Evolutionary conservation across 1,140 invertebrate species (phyloP).

Genomic region (Drosophila sucinea): DNA sequence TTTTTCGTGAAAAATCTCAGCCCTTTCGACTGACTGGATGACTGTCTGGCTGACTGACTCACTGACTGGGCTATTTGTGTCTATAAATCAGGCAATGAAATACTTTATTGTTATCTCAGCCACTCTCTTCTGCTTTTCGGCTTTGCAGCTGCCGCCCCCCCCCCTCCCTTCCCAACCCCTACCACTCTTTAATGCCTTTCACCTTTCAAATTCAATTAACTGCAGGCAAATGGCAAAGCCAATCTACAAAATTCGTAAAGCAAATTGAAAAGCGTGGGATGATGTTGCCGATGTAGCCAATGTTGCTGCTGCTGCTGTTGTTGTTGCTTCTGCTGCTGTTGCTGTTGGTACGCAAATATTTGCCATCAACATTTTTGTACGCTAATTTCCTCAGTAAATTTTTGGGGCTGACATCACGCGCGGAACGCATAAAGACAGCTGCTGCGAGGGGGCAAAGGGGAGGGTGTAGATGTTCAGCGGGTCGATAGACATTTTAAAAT

Average conservation of each 20-base stretch:
- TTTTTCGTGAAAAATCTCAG: slow-evolving; percentile 41
- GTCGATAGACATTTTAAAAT: slow-evolving; percentile 71
- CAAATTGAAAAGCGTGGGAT: slow-evolving; percentile 77
- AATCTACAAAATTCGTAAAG: slow-evolving; percentile 75
- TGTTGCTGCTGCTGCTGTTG: slow-evolving; percentile 14
- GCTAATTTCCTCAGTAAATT: slow-evolving; percentile 76
- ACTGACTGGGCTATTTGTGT: slow-evolving; percentile 17
- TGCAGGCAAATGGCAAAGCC: slow-evolving; percentile 73
- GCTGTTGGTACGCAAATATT: slow-evolving; percentile 59
- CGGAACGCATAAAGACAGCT: slow-evolving; percentile 65
- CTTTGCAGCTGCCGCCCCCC: not conserved
- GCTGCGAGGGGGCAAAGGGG: not conserved
- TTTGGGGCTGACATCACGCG: slow-evolving; percentile 74
- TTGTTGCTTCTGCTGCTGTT: not conserved
- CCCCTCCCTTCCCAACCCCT: slow-evolving; percentile 6
- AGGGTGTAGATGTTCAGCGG: not conserved
- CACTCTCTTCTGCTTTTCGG: slow-evolving; percentile 19
- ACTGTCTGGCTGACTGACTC: not conserved
- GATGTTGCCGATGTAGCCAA: slow-evolving; percentile 22
- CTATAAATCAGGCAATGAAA: slow-evolving; percentile 73
- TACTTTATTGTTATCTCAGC: slow-evolving; percentile 69
- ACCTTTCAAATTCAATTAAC: slow-evolving; percentile 81
- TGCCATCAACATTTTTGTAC: slow-evolving; percentile 80
- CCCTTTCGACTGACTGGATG: slow-evolving; percentile 39
- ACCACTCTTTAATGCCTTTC: slow-evolving; percentile 57